Percentiles rank a stretch among this genome's conserved stretches.
phyloP scores from a whole-genome alignment of 2,888 invertebrate genomes.

The Hirtodrosophila trivittata region DNA sequence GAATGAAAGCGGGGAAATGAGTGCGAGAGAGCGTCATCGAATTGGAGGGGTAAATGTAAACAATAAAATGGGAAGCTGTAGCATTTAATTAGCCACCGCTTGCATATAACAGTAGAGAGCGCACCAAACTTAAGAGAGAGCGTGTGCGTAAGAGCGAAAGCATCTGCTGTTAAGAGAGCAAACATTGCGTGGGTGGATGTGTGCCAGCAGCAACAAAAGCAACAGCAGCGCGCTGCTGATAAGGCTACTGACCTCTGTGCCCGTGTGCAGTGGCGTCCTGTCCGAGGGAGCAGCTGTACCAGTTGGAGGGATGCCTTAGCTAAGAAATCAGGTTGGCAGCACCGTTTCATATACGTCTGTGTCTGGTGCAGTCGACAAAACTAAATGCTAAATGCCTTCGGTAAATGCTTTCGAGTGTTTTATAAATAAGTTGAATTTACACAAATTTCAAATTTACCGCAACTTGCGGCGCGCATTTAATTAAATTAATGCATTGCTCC shows the following conservation, averaged over 20 bases:
- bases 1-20: constrained; percentile 31
- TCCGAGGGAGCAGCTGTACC: constrained; percentile 18
- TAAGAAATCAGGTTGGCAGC: constrained; percentile 53
- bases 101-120: constrained; percentile 63
- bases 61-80: constrained; percentile 59
- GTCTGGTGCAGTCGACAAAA: constrained; percentile 24
- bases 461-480: constrained; percentile 60
- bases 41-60: constrained; percentile 69
- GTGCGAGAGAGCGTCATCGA: constrained; percentile 18
- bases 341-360: constrained; percentile 3
- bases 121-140: constrained; percentile 2
- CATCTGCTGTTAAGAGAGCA: constrained; percentile 22
- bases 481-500: constrained; percentile 79
- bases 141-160: constrained; percentile 9
- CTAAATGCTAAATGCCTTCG: constrained; percentile 40
- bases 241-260: constrained; percentile 76
- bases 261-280: constrained; percentile 65
- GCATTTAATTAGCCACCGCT: constrained; percentile 82
- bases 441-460: constrained; percentile 71
- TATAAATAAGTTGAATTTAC: constrained; percentile 73
- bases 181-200: constrained; percentile 50
- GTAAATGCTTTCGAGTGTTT: constrained; percentile 73
- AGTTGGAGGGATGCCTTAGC: not conserved
- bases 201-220: constrained; percentile 10
- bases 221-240: constrained; percentile 49